phyloP scores from a whole-genome alignment of 2,888 invertebrate species.

The Epiperipatus broadwayi region DNA sequence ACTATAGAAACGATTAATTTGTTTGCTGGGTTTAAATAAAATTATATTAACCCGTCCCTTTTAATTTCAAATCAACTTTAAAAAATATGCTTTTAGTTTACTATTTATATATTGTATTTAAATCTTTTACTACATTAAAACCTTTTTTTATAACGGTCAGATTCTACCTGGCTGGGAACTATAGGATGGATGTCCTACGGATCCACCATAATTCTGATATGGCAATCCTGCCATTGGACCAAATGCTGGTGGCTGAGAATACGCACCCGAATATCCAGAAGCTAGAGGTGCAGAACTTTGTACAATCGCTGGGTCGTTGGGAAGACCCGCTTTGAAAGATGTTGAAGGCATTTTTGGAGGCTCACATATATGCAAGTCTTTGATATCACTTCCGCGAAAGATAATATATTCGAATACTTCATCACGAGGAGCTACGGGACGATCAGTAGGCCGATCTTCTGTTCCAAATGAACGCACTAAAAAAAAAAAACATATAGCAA shows the following conservation, averaged over 20 bases:
- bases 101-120: too few relatives aligned
- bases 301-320: conserved; percentile 97
- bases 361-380: conserved; percentile 76
- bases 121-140: too few relatives aligned
- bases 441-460: conserved; percentile 86
- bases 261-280: conserved; percentile 16
- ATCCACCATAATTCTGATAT: conserved; percentile 8
- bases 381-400: conserved; percentile 93
- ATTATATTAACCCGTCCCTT: too few relatives aligned
- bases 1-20: too few relatives aligned
- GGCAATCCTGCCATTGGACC: conserved; percentile 18
- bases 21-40: too few relatives aligned
- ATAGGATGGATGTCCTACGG: conserved; percentile 5
- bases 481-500: conserved; percentile 22
- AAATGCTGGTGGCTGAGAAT: conserved; percentile 17
- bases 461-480: conserved; percentile 96
- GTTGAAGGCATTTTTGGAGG: conserved; percentile 59
- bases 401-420: conserved; percentile 97
- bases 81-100: too few relatives aligned
- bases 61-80: too few relatives aligned
- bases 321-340: conserved; percentile 39
- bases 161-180: conserved; percentile 11
- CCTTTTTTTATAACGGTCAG: too few relatives aligned
- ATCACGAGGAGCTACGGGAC: conserved; percentile 84
- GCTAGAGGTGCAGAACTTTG: conserved; percentile 46